Evolutionary conservation across 2,888 invertebrate genomes (phyloP).

Genomic region (Minunthozetes semirufus): DNA sequence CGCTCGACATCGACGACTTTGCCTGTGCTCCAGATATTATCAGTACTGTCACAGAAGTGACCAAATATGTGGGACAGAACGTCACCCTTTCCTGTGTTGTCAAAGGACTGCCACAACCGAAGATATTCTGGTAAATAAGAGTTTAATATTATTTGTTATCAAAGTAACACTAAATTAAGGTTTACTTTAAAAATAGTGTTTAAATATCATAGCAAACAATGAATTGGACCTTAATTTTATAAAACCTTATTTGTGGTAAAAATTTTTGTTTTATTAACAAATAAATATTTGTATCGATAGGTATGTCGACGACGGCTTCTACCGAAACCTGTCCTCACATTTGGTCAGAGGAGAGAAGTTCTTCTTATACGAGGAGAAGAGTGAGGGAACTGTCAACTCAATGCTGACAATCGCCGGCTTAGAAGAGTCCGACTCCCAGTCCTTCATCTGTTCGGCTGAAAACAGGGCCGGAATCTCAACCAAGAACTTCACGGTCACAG

Average conservation of each 20-base stretch:
- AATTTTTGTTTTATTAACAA: neutral
- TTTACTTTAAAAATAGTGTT: too few relatives aligned
- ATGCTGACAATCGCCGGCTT: conserved; percentile 56
- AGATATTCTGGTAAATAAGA: conserved; percentile 65
- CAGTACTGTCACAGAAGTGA: conserved; percentile 55
- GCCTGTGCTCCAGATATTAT: conserved; percentile 42
- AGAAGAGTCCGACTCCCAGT: conserved; percentile 71
- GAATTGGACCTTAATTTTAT: too few relatives aligned
- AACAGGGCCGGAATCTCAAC: conserved; percentile 80
- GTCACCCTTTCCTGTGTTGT: conserved; percentile 74
- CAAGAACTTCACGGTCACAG: conserved; percentile 79
- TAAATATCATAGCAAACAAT: too few relatives aligned
- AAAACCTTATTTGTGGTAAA: too few relatives aligned
- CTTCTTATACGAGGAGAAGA: conserved; percentile 31
- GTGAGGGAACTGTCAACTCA: conserved; percentile 35
- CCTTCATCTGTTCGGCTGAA: conserved; percentile 81
- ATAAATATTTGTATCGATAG: neutral
- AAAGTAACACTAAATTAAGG: too few relatives aligned
- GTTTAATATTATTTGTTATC: neutral
- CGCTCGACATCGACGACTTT: conserved; percentile 41
- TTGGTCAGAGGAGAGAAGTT: conserved; percentile 32
- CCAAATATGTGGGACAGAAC: conserved; percentile 73
- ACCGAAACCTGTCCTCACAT: conserved; percentile 28
- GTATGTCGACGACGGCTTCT: conserved; percentile 34
- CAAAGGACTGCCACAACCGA: conserved; percentile 70